Evolutionary conservation across 2,113 vertebrate species (phyloP), one percentile per base, ranked within the genome.

Genomic region (Glareola pratincola): DNA sequence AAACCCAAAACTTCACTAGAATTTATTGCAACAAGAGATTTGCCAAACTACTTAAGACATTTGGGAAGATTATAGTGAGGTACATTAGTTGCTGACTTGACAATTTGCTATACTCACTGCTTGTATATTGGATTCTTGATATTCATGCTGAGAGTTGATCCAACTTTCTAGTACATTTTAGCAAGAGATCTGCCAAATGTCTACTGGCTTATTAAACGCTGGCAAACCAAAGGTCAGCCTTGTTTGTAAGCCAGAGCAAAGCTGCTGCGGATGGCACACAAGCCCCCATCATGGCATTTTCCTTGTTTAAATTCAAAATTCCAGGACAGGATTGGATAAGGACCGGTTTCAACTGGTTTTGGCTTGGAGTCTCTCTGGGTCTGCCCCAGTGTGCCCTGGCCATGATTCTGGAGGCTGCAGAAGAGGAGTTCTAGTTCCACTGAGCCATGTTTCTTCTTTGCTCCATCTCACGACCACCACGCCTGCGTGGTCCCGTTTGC

Each of bases 21-120:
- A 98, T 98, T 98, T 98, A 97, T 98, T 98, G 90, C 91, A 77
- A 76, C 75, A 91, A 81, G 90, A 92, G 84, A 94, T 96, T 94
- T 98, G 97, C 97, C 98, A 98, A 97, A 95, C 93, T 98, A 77
- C 88, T 90, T 69, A 89, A 91, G 87, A 88, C 85, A 77, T 96
- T 97, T 97, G 97, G 95, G 97, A 97, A 95, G 91, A 95, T 94
- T 96, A 88, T 14, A 92, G 82, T 64, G 92, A 96, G 91, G 78
- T 94, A 86, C 60, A 30, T 90, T 92, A 95, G 92, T 90, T 95
- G 97, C 97, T 96, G 96, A 98, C 92, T 95, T 92, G 90, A 95
- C 97, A 97, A 74, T 95, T 92, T 95, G 57, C 92, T 97, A 91
- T 45, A 68, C 74, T 96, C 16, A 54, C 48, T 82, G 93, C 83